These are phyloP conservation scores for Troilus luridus DNA, from an alignment of 2,888 invertebrate genomes.

Conservation along the genomic window DNA sequence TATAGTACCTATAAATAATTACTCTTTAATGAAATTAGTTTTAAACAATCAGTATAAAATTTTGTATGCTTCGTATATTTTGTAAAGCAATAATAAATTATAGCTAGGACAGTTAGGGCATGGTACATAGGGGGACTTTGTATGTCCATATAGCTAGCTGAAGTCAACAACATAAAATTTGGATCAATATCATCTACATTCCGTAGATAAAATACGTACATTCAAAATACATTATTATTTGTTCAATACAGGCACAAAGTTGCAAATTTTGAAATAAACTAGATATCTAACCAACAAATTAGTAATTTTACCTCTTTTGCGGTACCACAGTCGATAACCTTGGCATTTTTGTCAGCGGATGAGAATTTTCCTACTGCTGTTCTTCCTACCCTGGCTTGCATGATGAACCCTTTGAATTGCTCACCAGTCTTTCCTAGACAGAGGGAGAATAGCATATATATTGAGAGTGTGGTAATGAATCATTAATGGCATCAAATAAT, in stretches of 20 bases:
- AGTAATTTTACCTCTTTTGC: constrained; percentile 71
- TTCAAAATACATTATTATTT: neutral
- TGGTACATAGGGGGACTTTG: no score
- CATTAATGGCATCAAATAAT: no score
- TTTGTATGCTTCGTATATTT: no score
- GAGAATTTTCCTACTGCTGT: constrained; percentile 78
- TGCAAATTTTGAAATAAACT: neutral
- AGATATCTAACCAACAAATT: neutral
- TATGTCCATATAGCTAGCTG: no score
- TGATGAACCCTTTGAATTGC: constrained; percentile 76
- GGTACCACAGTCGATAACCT: constrained; percentile 73
- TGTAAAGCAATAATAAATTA: no score
- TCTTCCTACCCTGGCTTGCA: constrained; percentile 77
- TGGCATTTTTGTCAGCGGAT: constrained; percentile 71
- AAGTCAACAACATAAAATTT: no score
- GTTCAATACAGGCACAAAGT: neutral
- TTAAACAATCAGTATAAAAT: no score
- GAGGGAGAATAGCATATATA: neutral
- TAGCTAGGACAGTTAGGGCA: no score
- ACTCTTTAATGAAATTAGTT: no score
- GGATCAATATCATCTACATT: neutral
- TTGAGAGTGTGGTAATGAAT: neutral
- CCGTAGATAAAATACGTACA: neutral
- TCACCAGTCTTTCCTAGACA: constrained; percentile 48
- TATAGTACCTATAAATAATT: no score